A percentile compares a stretch with the other conserved stretches of the same genome.
Evolutionary conservation across 1,140 invertebrate species (phyloP).

Genomic region (Drosophila micromelanica): DNA sequence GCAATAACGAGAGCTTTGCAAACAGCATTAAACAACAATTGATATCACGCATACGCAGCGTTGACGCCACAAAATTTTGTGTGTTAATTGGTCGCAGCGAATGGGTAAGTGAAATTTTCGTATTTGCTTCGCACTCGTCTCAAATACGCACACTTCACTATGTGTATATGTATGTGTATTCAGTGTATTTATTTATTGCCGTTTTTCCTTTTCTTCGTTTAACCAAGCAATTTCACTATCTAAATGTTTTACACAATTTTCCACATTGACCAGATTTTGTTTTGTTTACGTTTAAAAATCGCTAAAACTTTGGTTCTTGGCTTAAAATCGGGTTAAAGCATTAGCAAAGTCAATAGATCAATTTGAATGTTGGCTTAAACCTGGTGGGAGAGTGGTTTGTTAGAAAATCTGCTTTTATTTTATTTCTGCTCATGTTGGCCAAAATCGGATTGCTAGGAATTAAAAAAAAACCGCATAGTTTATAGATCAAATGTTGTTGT

Average conservation of each 20-base stretch:
- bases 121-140: conserved; percentile 19
- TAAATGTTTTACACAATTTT: conserved; percentile 5
- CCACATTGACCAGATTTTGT: background rate
- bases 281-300: too few relatives aligned
- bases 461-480: too few relatives aligned
- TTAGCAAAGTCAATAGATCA: too few relatives aligned
- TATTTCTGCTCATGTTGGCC: too few relatives aligned
- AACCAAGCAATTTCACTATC: conserved; percentile 6
- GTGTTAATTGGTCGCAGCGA: conserved; percentile 44
- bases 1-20: conserved; percentile 7
- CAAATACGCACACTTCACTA: conserved; percentile 4
- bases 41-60: conserved; percentile 44
- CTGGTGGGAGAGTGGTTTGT: too few relatives aligned
- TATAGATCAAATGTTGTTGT: too few relatives aligned
- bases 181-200: background rate
- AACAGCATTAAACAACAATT: conserved; percentile 29
- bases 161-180: background rate
- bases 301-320: too few relatives aligned
- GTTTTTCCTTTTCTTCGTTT: conserved; percentile 9
- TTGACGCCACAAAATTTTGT: conserved; percentile 15
- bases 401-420: too few relatives aligned
- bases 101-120: conserved; percentile 49
- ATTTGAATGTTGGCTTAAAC: too few relatives aligned
- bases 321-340: too few relatives aligned
- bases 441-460: too few relatives aligned